Percentiles rank a stretch among this genome's conserved stretches.
These are phyloP conservation scores for Colius striatus DNA, from an alignment of 2,113 vertebrate genomes.

Conservation along the genomic window DNA sequence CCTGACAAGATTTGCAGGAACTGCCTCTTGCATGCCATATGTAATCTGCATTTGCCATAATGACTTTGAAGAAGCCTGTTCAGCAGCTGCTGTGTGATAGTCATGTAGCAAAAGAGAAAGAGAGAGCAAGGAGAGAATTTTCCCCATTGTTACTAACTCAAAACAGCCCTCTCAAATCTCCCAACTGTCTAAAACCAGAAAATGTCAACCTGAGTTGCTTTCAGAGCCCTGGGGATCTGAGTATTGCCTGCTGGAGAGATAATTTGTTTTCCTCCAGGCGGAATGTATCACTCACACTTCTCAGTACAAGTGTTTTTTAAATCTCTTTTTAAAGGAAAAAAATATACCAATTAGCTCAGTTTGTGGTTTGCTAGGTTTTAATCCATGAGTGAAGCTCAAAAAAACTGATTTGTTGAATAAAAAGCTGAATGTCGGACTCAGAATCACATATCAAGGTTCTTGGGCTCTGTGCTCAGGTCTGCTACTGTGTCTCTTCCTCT, in stretches of 20 bases:
- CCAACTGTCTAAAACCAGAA: background rate
- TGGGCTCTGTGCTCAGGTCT: background rate
- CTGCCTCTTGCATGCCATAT: background rate
- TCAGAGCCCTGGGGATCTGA: background rate
- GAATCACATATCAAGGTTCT: background rate
- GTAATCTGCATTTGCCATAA: background rate
- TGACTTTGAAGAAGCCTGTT: background rate
- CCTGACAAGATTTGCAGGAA: background rate
- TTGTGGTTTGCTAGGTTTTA: background rate
- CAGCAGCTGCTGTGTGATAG: background rate
- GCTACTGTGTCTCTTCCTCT: background rate
- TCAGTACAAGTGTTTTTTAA: background rate
- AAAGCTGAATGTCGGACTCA: background rate
- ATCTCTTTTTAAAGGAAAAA: background rate
- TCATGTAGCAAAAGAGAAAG: background rate
- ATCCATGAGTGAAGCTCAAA: background rate
- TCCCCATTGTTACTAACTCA: background rate
- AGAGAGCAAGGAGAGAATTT: background rate
- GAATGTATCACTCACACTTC: background rate
- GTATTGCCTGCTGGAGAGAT: background rate
- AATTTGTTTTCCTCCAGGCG: slow-evolving; percentile 22
- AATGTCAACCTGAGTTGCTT: background rate
- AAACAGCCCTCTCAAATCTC: background rate
- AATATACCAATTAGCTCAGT: slow-evolving; percentile 3
- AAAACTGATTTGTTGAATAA: background rate